Evolutionary conservation across 2,888 invertebrate species (phyloP).

Genomic region (Melinaea marsaeus): DNA sequence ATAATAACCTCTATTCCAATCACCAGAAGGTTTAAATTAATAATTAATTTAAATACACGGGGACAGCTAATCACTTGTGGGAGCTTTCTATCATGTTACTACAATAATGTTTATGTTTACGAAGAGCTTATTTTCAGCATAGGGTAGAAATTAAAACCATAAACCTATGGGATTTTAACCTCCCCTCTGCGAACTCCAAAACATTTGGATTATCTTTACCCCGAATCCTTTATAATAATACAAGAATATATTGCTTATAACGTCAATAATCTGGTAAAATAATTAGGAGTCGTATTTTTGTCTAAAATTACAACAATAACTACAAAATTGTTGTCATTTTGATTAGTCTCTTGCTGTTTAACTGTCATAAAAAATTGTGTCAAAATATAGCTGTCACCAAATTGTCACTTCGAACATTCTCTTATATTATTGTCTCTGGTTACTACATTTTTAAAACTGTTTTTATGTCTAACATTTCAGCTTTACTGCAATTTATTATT

Average conservation of each 20-base stretch:
- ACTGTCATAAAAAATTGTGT: too few species aligned
- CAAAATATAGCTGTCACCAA: too few species aligned
- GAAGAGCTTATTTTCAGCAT: conserved; percentile 53
- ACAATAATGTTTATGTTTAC: conserved; percentile 75
- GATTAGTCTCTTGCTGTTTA: too few species aligned
- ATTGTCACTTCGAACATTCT: too few species aligned
- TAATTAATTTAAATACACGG: conserved; percentile 39
- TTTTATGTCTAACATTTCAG: too few species aligned
- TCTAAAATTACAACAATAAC: too few species aligned
- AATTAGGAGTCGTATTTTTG: too few species aligned
- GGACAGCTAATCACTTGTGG: conserved; percentile 63
- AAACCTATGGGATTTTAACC: conserved; percentile 45
- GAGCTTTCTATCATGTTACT: conserved; percentile 70
- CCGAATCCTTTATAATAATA: background rate
- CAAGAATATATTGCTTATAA: background rate
- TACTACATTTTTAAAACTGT: too few species aligned
- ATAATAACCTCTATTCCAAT: conserved; percentile 2
- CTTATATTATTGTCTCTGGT: too few species aligned
- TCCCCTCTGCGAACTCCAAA: conserved; percentile 21
- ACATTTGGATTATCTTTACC: conserved; percentile 6
- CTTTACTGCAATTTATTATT: too few species aligned
- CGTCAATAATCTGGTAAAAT: background rate
- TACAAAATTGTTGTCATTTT: too few species aligned
- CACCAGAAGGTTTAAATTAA: conserved; percentile 16
- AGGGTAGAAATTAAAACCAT: conserved; percentile 50